Conservation (phyloP, 2,113 vertebrate genomes). For the Eudyptes chrysolophus region DNA sequence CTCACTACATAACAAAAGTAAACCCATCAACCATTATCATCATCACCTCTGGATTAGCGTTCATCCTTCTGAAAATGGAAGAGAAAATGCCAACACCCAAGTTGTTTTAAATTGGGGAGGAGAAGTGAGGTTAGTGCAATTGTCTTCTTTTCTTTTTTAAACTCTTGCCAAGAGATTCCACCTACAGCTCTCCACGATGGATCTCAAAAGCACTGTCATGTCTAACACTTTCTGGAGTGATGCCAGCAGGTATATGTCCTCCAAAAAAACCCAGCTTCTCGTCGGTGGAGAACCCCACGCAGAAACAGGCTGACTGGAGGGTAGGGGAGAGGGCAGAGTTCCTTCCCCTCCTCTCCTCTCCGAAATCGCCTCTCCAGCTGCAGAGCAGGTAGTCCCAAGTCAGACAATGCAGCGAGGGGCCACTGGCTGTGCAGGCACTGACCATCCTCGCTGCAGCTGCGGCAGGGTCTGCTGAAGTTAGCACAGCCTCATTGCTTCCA, state of each 20-base stretch:
- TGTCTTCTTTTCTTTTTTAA: neutral
- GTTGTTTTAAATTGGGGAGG: neutral
- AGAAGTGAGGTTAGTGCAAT: neutral
- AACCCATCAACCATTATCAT: neutral
- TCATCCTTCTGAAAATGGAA: neutral
- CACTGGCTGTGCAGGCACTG: rapidly evolving
- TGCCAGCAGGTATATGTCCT: neutral
- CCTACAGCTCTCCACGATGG: neutral
- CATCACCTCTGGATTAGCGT: neutral
- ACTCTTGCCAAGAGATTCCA: neutral
- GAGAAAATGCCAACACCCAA: neutral
- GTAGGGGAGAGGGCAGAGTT: neutral
- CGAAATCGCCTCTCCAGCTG: neutral
- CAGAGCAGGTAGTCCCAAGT: neutral
- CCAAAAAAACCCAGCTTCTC: neutral
- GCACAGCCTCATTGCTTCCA: neutral
- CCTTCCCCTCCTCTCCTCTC: neutral
- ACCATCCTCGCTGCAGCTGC: rapidly evolving
- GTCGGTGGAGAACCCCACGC: rapidly evolving
- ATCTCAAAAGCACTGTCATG: neutral
- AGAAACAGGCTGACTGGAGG: neutral
- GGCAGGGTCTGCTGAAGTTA: neutral
- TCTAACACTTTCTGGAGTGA: neutral
- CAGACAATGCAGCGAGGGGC: neutral
- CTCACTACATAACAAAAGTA: neutral